A percentile compares a stretch with the other conserved stretches of the same genome.
Conservation (phyloP, 2,113 vertebrate genomes). For the Athene cunicularia region DNA sequence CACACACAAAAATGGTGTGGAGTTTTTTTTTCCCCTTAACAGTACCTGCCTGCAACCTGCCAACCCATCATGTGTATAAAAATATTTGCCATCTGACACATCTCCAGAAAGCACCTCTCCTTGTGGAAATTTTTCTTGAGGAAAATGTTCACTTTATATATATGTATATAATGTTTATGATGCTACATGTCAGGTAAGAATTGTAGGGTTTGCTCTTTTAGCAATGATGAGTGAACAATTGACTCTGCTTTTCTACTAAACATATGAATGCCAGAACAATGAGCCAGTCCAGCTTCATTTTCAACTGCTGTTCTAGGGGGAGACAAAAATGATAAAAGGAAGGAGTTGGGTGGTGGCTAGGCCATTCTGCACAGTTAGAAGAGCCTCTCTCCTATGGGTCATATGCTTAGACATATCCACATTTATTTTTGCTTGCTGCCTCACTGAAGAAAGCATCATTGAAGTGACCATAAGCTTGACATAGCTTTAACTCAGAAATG, state of each 20-base stretch:
- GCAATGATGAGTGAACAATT: rapidly evolving
- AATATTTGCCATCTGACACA: neutral
- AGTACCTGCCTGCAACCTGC: neutral
- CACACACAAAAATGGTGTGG: neutral
- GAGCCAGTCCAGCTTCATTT: neutral
- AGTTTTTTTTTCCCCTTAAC: neutral
- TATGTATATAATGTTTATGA: neutral
- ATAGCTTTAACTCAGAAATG: neutral
- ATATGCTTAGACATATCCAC: neutral
- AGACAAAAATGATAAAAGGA: neutral
- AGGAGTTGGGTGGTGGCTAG: neutral
- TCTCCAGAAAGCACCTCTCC: neutral
- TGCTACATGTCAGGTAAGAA: neutral
- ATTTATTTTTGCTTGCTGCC: neutral
- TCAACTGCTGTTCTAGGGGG: neutral
- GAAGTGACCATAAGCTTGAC: neutral
- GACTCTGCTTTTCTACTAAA: neutral
- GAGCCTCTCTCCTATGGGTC: neutral
- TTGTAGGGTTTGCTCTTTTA: neutral
- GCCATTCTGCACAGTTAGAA: neutral
- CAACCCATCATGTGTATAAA: neutral
- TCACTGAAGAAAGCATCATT: neutral
- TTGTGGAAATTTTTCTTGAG: neutral
- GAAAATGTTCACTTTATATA: neutral
- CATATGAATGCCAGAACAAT: neutral